phyloP scores from a whole-genome alignment of 2,113 vertebrate species.

The Phalacrocorax pelagicus region DNA sequence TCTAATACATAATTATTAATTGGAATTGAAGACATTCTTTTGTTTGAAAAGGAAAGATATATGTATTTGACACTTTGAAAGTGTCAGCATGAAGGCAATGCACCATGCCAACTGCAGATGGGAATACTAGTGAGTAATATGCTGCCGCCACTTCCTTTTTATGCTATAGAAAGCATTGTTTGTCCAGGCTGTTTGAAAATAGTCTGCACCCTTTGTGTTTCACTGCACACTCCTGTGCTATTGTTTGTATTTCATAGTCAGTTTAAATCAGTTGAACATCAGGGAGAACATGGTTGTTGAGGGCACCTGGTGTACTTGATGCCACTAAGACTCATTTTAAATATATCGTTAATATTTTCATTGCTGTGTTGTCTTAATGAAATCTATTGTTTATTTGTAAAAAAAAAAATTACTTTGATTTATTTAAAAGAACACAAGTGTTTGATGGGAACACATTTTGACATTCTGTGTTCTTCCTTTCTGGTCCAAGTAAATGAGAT shows the following conservation, averaged over 20 bases:
- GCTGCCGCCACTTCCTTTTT: background rate
- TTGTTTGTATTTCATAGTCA: background rate
- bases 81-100: background rate
- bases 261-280: background rate
- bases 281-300: background rate
- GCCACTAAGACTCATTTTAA: background rate
- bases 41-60: background rate
- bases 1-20: background rate
- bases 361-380: background rate
- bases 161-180: background rate
- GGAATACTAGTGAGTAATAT: background rate
- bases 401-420: background rate
- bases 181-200: slow-evolving; percentile 6
- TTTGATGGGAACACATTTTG: background rate
- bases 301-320: background rate
- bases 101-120: background rate
- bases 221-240: background rate
- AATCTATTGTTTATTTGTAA: background rate
- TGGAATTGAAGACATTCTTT: background rate
- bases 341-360: background rate
- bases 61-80: background rate
- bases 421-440: background rate
- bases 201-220: background rate
- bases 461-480: background rate
- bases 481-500: background rate